Conservation (phyloP, 2,113 vertebrate genomes). For the Ammodytes marinus region DNA sequence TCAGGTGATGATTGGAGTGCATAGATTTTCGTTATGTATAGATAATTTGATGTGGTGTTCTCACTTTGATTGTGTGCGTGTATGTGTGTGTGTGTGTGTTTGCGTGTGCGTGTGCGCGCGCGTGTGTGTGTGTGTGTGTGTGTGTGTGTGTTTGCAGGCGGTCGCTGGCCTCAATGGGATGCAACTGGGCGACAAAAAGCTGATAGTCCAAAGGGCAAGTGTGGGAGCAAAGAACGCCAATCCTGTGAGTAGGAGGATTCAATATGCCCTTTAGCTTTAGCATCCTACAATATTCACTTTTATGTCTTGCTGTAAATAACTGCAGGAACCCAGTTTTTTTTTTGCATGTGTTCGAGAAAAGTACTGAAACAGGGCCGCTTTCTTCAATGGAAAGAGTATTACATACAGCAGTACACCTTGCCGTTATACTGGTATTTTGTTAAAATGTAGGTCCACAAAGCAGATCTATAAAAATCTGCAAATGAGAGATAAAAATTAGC, state of each 20-base stretch:
- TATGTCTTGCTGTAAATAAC: not conserved
- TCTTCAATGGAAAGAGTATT: too few species aligned
- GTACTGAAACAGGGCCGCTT: not conserved
- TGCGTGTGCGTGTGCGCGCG: constrained; percentile 34
- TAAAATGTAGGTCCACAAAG: not conserved
- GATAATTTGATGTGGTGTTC: not conserved
- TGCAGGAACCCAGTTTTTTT: not conserved
- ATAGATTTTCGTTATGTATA: not conserved
- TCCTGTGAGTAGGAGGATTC: constrained; percentile 70
- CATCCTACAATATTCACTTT: not conserved
- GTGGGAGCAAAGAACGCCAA: constrained; percentile 85
- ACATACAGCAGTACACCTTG: not conserved
- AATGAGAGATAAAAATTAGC: not conserved
- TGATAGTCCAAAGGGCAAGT: constrained; percentile 86
- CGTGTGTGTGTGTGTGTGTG: constrained; percentile 16
- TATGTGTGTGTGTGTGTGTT: constrained; percentile 44
- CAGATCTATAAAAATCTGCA: not conserved
- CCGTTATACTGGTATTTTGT: not conserved
- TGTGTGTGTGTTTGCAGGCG: constrained; percentile 72
- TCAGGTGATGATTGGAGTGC: constrained; percentile 68
- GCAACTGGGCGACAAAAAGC: constrained; percentile 88
- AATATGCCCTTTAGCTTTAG: too few species aligned
- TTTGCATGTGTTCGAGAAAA: not conserved
- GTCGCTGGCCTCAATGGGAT: constrained; percentile 86
- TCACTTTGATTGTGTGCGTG: not conserved